A percentile compares a stretch with the other conserved stretches of the same genome.
phyloP scores from a whole-genome alignment of 2,113 vertebrate genomes.

The Spizaetus ornatus region DNA sequence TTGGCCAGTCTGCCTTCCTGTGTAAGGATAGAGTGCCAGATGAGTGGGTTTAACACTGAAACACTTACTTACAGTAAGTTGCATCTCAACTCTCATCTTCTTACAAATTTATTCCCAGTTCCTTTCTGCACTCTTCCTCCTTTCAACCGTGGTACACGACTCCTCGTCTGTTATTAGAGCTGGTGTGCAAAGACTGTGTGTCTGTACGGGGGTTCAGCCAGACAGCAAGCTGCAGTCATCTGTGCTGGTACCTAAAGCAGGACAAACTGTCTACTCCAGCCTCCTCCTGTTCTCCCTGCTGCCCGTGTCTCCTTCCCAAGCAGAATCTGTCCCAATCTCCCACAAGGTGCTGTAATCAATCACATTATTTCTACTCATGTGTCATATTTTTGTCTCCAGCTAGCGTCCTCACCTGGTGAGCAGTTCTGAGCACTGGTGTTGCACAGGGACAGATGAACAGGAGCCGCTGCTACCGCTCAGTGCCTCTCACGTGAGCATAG shows the following conservation, averaged over 20 bases:
- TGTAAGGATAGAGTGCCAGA: accelerated
- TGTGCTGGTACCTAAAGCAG: neutral
- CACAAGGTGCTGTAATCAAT: neutral
- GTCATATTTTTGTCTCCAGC: neutral
- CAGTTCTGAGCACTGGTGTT: neutral
- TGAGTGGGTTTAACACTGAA: neutral
- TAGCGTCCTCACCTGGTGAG: neutral
- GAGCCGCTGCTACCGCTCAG: neutral
- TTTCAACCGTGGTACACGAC: accelerated
- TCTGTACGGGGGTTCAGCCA: neutral
- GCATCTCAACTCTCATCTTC: neutral
- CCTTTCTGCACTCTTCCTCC: neutral
- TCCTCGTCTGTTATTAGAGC: neutral
- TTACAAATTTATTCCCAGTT: neutral
- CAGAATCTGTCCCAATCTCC: neutral
- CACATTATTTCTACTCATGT: accelerated
- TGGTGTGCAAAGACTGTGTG: neutral
- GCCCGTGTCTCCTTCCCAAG: neutral
- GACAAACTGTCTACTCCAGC: neutral
- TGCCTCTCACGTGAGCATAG: accelerated
- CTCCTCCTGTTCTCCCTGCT: neutral
- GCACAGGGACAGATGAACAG: neutral
- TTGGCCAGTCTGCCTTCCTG: neutral
- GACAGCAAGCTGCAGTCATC: neutral
- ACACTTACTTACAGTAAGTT: neutral